phyloP scores from a whole-genome alignment of 2,888 invertebrate genomes.

The Eupithecia exiguata region DNA sequence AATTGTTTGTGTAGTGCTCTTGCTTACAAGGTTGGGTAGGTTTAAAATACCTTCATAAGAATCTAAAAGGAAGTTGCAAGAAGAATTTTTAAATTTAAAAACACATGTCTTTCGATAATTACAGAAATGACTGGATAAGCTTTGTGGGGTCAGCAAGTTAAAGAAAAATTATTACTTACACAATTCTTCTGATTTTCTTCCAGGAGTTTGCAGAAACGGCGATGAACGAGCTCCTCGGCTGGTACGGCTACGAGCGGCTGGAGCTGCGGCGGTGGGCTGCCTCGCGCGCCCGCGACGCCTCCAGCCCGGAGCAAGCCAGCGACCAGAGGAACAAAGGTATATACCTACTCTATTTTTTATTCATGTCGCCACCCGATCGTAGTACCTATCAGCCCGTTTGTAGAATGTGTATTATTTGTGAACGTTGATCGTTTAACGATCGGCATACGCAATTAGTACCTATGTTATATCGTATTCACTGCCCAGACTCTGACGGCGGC shows the following conservation, averaged over 20 bases:
- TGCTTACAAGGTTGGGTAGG: neutral
- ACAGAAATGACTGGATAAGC: neutral
- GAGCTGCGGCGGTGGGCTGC: constrained; percentile 85
- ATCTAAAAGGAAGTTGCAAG: neutral
- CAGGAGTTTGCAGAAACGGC: constrained; percentile 96
- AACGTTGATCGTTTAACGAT: too few species aligned
- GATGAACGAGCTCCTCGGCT: constrained; percentile 95
- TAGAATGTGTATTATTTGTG: too few species aligned
- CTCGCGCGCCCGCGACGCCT: constrained; percentile 72
- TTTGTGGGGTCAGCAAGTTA: neutral
- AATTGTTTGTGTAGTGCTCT: neutral
- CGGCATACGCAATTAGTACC: too few species aligned
- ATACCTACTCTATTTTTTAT: too few species aligned
- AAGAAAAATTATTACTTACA: neutral
- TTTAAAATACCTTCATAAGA: too few species aligned
- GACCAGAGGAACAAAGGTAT: constrained; percentile 77
- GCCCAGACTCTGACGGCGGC: too few species aligned
- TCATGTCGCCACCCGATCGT: too few species aligned
- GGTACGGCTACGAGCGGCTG: constrained; percentile 93
- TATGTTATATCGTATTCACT: too few species aligned
- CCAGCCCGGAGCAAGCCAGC: constrained; percentile 75
- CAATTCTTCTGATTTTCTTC: neutral
- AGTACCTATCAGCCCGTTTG: too few species aligned
- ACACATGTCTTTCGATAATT: neutral
- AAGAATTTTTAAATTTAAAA: neutral